Conservation (phyloP, 2,888 invertebrate species). For the Isoperla grammatica region DNA sequence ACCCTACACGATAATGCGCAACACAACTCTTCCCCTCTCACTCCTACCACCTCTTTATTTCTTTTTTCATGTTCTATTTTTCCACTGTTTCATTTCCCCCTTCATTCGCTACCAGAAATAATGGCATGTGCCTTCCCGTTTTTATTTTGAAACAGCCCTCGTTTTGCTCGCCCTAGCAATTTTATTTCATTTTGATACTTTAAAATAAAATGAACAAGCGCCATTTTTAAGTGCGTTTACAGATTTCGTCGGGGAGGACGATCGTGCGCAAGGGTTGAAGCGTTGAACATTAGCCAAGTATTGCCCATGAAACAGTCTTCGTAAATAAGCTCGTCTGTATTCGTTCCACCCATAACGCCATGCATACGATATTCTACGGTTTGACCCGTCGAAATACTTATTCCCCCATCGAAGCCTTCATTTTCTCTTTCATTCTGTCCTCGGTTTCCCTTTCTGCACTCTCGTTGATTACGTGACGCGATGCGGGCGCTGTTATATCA, state of each 20-base stretch:
- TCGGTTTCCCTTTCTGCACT: conserved; percentile 17
- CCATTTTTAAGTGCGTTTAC: conserved; percentile 20
- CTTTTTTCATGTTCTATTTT: conserved; percentile 13
- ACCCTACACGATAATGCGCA: conserved; percentile 7
- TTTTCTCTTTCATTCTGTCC: conserved; percentile 11
- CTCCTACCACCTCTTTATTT: conserved; percentile 6
- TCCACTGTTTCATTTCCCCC: conserved; percentile 9
- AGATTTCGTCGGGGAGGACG: conserved; percentile 8
- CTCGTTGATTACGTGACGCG: conserved; percentile 12
- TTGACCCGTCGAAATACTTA: neutral
- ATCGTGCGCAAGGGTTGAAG: neutral
- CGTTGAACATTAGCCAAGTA: conserved; percentile 9
- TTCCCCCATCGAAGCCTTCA: neutral
- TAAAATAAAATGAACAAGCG: conserved; percentile 18
- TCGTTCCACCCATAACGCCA: neutral
- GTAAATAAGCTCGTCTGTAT: neutral
- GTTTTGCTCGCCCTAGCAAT: conserved; percentile 2
- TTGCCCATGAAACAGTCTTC: conserved; percentile 9
- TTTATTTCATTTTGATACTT: conserved; percentile 19
- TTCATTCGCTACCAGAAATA: conserved; percentile 13
- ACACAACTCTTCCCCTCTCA: neutral
- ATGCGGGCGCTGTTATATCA: conserved; percentile 1
- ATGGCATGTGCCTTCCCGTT: conserved; percentile 15
- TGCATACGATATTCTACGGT: neutral
- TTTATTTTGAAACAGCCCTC: conserved; percentile 16